Base-by-base conservation (phyloP, 1,140 invertebrate genomes). In the Laodelphax striatellus region DNA sequence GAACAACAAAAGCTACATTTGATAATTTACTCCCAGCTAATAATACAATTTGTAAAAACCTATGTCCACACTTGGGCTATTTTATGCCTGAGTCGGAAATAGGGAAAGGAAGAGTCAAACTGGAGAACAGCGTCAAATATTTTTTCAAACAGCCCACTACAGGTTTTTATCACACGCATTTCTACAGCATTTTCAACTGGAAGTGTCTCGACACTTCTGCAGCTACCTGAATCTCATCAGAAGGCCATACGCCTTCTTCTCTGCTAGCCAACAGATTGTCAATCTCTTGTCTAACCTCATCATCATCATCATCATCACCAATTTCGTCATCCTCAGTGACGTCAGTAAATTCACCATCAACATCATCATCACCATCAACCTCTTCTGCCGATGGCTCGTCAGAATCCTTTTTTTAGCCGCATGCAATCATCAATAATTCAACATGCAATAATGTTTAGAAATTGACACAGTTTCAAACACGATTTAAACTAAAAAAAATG, bases 341-440 rank as follows among this genome's bases (percentile, higher is more conserved):
- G 65, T 68, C 66, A 68, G 74, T 72, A 72, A 69, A 71, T 69
- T 75, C 73, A 72, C 75, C 74, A 72, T 73, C 75, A 41, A 59
- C 62, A 58, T 71, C 71, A 53, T 77, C 72, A 62, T 67, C 60
- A 44, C 68, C 73, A 38, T 74, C 73, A 63, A n/a, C 75, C 22
- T 16, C 43, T 19, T 46, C 24, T 28, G 34, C 3, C 9, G 34
- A 11, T 38, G 2, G 10, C 8, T 38, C 34, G 34, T 38, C 34
- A 11, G 34, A 38, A 38, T 38, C 34, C 34, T 38, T 1, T 11
- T 55, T 11, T 19, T 24, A 55, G 53, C 53, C 9, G 53, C 53
- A 55, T 55, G 53, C 53, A 55, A 22, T 24, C 9, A 55, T 13
- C n/a, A n/a, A n/a, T n/a, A n/a, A 28, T 28, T 22, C 52, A 53